Evolutionary conservation across 2,797 vertebrate genomes (phyloP).

Genomic region (Anguilla anguilla): DNA sequence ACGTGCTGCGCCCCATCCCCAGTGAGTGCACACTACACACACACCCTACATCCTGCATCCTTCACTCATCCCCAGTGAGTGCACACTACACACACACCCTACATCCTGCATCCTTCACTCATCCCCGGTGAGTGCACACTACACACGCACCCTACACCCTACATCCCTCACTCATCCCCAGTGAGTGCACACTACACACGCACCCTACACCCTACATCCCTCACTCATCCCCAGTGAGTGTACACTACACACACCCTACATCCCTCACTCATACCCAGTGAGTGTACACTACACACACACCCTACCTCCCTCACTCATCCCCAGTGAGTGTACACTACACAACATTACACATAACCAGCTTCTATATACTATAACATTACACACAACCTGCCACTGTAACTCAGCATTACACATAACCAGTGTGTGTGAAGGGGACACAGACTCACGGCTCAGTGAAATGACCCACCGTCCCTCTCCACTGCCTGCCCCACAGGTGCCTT

Average conservation of each 20-base stretch:
- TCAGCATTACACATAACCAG: neutral
- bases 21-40: constrained; percentile 72
- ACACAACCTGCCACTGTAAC: neutral
- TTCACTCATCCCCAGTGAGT: no score
- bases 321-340: neutral
- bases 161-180: no score
- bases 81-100: no score
- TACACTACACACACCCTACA: neutral
- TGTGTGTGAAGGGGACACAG: neutral
- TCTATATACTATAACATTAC: neutral
- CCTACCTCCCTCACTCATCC: neutral
- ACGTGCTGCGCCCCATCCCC: constrained; percentile 90
- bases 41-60: neutral
- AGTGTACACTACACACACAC: neutral
- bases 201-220: no score
- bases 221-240: no score
- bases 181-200: no score
- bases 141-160: no score
- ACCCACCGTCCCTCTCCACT: neutral
- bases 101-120: no score
- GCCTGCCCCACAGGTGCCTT: constrained; percentile 82
- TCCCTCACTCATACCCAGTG: no score
- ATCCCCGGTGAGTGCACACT: no score
- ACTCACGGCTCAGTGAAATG: neutral
- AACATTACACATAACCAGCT: neutral